Evolutionary conservation across 1,140 invertebrate species (phyloP).

Genomic region (Panagrolaimus sp.): DNA sequence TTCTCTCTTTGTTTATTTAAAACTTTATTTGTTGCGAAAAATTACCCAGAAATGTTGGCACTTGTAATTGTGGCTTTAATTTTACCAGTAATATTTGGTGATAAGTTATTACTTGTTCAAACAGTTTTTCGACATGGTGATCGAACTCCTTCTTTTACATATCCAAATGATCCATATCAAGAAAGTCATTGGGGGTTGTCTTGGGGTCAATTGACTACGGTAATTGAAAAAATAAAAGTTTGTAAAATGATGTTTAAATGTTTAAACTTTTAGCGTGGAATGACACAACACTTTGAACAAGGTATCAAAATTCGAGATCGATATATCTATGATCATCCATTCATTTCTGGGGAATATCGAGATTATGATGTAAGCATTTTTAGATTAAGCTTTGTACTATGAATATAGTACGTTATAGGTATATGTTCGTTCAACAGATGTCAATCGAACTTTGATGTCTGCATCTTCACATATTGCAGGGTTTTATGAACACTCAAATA

Average conservation of each 20-base stretch:
- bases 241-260: not conserved
- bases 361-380: not conserved
- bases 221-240: not conserved
- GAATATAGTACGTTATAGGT: slow-evolving; percentile 6
- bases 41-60: no score
- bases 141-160: not conserved
- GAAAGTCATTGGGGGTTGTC: not conserved
- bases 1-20: no score
- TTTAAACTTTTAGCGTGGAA: slow-evolving; percentile 14
- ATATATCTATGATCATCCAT: slow-evolving; percentile 6
- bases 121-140: slow-evolving; percentile 7
- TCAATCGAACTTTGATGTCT: slow-evolving; percentile 22
- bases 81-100: not conserved
- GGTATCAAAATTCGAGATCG: not conserved
- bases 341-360: not conserved
- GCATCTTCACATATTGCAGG: slow-evolving; percentile 19
- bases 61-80: no score
- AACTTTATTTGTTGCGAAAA: no score
- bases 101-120: not conserved
- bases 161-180: not conserved
- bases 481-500: slow-evolving; percentile 20
- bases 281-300: slow-evolving; percentile 14
- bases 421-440: slow-evolving; percentile 19
- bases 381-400: not conserved
- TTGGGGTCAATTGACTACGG: not conserved